Percentiles rank a stretch among this genome's conserved stretches.
Conservation (phyloP, 2,113 vertebrate species). For the Pongo abelii region DNA sequence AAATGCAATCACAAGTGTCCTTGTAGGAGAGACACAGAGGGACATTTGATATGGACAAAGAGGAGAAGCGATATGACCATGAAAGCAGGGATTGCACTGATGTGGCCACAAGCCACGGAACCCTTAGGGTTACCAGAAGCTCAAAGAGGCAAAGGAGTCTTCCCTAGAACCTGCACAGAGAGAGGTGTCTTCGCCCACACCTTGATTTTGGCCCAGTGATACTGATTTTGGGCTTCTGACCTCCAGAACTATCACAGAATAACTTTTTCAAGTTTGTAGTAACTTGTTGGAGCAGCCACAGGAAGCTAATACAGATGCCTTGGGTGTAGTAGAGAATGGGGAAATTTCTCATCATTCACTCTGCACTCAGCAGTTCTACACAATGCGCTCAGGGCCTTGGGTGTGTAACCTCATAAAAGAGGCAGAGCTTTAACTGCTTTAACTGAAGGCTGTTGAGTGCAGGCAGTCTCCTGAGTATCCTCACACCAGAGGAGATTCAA, state of each 20-base stretch:
- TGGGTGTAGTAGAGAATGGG: background rate
- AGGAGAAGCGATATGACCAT: background rate
- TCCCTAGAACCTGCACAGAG: background rate
- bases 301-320: background rate
- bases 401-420: background rate
- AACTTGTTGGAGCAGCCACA: background rate
- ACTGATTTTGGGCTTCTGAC: background rate
- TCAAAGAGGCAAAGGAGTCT: background rate
- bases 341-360: background rate
- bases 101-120: background rate
- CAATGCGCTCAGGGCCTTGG: background rate
- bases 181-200: rapidly evolving
- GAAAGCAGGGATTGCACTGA: background rate
- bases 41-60: background rate
- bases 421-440: background rate
- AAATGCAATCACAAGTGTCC: background rate
- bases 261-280: background rate
- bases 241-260: background rate
- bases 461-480: background rate
- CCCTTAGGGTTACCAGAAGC: background rate
- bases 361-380: background rate
- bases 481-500: slow-evolving; percentile 2
- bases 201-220: background rate
- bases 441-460: background rate
- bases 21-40: background rate